Conservation (phyloP, 1,140 invertebrate genomes). For the Anastatus disparis region DNA sequence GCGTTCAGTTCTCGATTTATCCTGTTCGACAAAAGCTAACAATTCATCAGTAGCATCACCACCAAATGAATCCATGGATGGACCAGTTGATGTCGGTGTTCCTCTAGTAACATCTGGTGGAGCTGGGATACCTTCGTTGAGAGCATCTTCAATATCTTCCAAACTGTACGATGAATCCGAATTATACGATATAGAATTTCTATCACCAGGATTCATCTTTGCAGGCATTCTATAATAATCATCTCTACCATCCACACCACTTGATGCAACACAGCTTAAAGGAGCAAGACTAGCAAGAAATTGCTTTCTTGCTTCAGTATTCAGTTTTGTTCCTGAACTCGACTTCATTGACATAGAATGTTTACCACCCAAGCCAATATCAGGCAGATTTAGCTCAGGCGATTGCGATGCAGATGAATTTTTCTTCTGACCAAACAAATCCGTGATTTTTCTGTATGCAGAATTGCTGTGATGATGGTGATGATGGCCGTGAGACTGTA, state of each 20-base stretch:
- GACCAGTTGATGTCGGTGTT: slow-evolving; percentile 65
- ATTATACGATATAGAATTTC: slow-evolving; percentile 66
- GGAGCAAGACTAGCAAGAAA: slow-evolving; percentile 81
- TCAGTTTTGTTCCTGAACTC: slow-evolving; percentile 60
- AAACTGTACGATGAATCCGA: slow-evolving; percentile 72
- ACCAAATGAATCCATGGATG: slow-evolving; percentile 44
- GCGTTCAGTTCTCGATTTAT: slow-evolving; percentile 81
- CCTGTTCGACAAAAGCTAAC: slow-evolving; percentile 84
- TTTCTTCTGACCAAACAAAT: slow-evolving; percentile 71
- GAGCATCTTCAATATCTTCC: slow-evolving; percentile 74
- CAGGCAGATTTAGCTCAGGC: slow-evolving; percentile 59
- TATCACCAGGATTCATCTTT: slow-evolving; percentile 63
- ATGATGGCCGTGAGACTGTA: slow-evolving; percentile 27
- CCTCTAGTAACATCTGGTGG: slow-evolving; percentile 81
- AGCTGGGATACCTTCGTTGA: slow-evolving; percentile 66
- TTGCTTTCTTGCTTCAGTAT: slow-evolving; percentile 72
- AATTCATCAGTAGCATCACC: slow-evolving; percentile 75
- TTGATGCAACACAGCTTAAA: slow-evolving; percentile 76
- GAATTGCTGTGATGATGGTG: slow-evolving; percentile 64
- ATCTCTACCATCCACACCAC: slow-evolving; percentile 71
- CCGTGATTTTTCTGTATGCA: slow-evolving; percentile 76
- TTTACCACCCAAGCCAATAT: slow-evolving; percentile 69
- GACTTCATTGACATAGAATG: slow-evolving; percentile 51
- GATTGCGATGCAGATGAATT: slow-evolving; percentile 5
- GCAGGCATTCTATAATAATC: slow-evolving; percentile 75